Evolutionary conservation across 2,113 vertebrate genomes (phyloP).

Genomic region (Carettochelys insculpta): DNA sequence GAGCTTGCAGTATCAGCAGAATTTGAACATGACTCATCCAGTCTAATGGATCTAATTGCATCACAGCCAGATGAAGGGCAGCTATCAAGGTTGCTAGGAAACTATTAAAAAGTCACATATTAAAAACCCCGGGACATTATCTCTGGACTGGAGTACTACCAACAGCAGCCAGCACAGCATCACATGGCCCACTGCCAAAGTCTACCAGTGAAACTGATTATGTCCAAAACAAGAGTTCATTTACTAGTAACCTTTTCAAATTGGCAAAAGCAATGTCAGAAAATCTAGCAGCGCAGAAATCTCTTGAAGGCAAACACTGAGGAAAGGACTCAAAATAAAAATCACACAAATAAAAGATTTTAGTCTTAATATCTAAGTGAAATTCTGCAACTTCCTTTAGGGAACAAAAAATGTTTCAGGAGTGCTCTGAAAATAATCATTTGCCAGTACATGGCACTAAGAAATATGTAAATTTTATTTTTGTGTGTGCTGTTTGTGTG

Average conservation of each 20-base stretch:
- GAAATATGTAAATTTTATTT: accelerated
- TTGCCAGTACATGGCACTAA: background rate
- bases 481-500: background rate
- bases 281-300: background rate
- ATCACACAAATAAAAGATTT: background rate
- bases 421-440: background rate
- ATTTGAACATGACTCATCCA: background rate
- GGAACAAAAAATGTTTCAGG: background rate
- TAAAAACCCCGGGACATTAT: background rate
- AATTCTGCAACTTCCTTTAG: background rate
- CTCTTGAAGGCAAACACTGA: background rate
- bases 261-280: background rate
- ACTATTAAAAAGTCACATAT: background rate
- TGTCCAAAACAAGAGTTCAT: background rate
- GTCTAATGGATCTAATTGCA: background rate
- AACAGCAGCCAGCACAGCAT: background rate
- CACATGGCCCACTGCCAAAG: background rate
- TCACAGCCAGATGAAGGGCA: background rate
- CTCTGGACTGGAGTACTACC: background rate
- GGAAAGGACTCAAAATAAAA: background rate
- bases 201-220: background rate
- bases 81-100: background rate
- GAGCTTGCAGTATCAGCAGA: background rate
- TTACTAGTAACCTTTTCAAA: background rate
- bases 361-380: background rate